A percentile compares a stretch with the other conserved stretches of the same genome.
These are phyloP conservation scores for Rhea americana DNA, from an alignment of 2,113 vertebrate genomes.

Conservation along the genomic window DNA sequence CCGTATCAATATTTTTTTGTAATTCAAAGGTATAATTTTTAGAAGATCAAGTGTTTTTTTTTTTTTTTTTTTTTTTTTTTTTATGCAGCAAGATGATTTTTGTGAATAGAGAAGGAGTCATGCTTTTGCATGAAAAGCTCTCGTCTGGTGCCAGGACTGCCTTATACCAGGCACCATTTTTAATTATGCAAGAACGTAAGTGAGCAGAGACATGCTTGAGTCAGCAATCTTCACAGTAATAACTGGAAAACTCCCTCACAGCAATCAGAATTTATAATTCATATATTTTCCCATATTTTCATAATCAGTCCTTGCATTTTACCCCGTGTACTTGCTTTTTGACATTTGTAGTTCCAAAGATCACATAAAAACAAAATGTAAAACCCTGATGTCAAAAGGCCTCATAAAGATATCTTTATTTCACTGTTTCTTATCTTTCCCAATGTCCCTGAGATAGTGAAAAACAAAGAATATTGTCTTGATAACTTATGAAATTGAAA, in stretches of 20 bases:
- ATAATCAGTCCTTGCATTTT: fast-evolving
- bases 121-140: background rate
- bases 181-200: background rate
- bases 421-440: background rate
- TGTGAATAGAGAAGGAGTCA: background rate
- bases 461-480: background rate
- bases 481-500: background rate
- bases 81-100: background rate
- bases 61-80: background rate
- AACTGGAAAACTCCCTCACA: background rate
- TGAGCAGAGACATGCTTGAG: background rate
- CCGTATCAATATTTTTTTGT: background rate
- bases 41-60: background rate
- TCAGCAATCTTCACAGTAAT: background rate
- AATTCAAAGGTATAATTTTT: background rate
- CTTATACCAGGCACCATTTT: background rate
- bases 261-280: background rate
- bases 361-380: background rate
- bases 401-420: background rate
- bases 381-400: background rate
- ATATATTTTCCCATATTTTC: fast-evolving
- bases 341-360: background rate
- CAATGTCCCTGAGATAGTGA: background rate
- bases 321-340: background rate
- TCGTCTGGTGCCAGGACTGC: background rate